phyloP scores from a whole-genome alignment of 2,113 vertebrate genomes.

The Brachionichthys hirsutus region DNA sequence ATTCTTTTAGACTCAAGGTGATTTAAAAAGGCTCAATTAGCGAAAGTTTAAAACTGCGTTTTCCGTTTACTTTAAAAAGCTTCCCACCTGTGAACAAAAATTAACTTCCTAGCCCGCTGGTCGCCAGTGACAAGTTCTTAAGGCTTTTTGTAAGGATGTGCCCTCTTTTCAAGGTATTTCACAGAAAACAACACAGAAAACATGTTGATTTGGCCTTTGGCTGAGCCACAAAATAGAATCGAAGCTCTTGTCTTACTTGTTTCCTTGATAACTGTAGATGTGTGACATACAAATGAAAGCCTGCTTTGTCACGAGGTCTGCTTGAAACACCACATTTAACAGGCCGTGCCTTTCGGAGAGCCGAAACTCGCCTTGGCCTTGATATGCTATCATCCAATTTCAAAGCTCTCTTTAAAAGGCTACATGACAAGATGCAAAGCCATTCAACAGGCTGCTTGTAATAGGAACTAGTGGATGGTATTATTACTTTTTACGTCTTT shows the following conservation, averaged over 20 bases:
- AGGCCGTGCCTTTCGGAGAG: constrained; percentile 54
- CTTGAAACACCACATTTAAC: constrained; percentile 68
- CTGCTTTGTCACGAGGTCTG: constrained; percentile 47
- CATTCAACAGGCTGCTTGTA: constrained; percentile 52
- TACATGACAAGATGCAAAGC: constrained; percentile 44
- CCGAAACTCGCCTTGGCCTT: constrained; percentile 57
- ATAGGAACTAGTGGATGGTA: constrained; percentile 29
- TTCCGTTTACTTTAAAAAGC: constrained; percentile 2
- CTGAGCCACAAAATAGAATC: constrained; percentile 24
- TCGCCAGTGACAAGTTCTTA: constrained; percentile 33
- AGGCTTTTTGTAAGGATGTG: constrained; percentile 1
- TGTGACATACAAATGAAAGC: constrained; percentile 56
- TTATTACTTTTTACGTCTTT: constrained; percentile 52
- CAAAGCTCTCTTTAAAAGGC: constrained; percentile 61
- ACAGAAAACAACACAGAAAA: too few species aligned
- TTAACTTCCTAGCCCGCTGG: constrained; percentile 13
- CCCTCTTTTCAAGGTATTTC: constrained; percentile 8
- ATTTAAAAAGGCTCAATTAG: constrained; percentile 9
- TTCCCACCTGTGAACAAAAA: constrained; percentile 17
- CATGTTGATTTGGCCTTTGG: constrained; percentile 53
- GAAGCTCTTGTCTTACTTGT: constrained; percentile 43
- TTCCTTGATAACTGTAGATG: constrained; percentile 44
- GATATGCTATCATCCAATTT: constrained; percentile 62
- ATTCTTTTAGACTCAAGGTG: constrained; percentile 12
- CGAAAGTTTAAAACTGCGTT: not conserved